Evolutionary conservation across 1,140 invertebrate species (phyloP), one percentile per base, ranked within the genome.

Genomic region (Tribolium castaneum): DNA sequence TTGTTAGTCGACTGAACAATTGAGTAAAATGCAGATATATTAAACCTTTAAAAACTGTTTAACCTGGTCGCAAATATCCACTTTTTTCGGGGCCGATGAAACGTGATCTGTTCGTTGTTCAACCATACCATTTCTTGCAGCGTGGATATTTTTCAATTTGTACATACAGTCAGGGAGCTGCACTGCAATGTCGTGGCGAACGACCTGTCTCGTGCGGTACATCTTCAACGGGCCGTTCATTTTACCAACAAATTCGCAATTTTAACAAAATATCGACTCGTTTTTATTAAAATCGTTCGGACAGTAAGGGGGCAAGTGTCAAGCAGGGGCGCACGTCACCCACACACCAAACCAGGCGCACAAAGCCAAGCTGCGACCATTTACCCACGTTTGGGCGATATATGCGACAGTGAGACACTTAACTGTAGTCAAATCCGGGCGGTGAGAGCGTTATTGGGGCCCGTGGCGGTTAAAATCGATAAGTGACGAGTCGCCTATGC

Each of bases 11-110:
- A 70, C 78, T 70, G 54, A 81, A 78, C 51, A 19, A 45, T 78
- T 76, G 30, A 70, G 75, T 81, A 82, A 66, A 66, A 66, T 35
- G 12, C 22, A 39, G 59, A 80, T 77, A 70, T 80, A 80, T 79
- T 80, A 89, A 92, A 92, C 91, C 91, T 92, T 90, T 85, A 92
- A 88, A 90, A 92, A 90, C 86, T 89, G 90, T 86, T 90, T 91
- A 92, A 93, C 91, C 91, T 93, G 90, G 85, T 91, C 87, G 87
- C 87, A 87, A 83, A 92, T 90, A 88, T 90, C 88, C 80, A 90
- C 86, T 86, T 88, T 88, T 80, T 83, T 87, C 83, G 34, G 87
- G 84, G 86, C 82, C 70, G 62, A 80, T 82, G 87, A 82, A 85
- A 85, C 82, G 84, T 86, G 83, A 85, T 86, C 84, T 51, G 59